Base-by-base conservation (phyloP, 92 coral and sea anemone species). In the Plumapathes pennacea region DNA sequence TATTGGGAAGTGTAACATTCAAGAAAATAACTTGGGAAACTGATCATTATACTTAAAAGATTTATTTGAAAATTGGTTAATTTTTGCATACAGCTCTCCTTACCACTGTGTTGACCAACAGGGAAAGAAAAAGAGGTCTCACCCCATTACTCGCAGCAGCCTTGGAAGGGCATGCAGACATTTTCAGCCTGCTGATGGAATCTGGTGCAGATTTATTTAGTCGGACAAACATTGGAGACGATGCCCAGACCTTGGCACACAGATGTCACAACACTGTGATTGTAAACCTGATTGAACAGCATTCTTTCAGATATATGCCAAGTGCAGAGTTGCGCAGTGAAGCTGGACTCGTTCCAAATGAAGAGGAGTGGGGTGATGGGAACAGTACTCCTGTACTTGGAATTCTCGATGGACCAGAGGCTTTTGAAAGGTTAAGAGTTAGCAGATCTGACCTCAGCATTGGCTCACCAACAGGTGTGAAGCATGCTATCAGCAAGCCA, bases 121-220 rank as follows among this genome's bases (percentile, higher is more conserved):
- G 90, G 11, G 87, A 82, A 45, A 12, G 41, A 53, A 60, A 58
- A 33, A 36, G 78, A 32, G 89, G 86, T 32, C 71, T 80, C 46
- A 91, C 97, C 4, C 91, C 96, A 24, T 78, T 87, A 27, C 73
- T 91, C 34, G 79, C 62, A 15, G 96, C 96, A 19, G 97, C 97
- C 5, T 84, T 60, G 38, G 88, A 68, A 57, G 97, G 97, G 4
- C 87, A 76, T 67, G 89, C 83, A 29, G 72, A 53, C 17, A 78
- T 87, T 38, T 91, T 83, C 54, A 82, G 66, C 21, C 30, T 66
- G 38, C 70, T 91, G 28, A 64, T 83, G 21, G 64, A 70, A 19
- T 41, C 63, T 49, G 77, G 81, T 31, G 86, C 84, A 2, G 69
- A 84, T 31, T 33, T 72, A 29, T 50, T 58, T 15, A 74, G 82